These are phyloP conservation scores for Sinocyclocheilus maitianheensis DNA, from an alignment of 2,113 vertebrate species.

Conservation along the genomic window DNA sequence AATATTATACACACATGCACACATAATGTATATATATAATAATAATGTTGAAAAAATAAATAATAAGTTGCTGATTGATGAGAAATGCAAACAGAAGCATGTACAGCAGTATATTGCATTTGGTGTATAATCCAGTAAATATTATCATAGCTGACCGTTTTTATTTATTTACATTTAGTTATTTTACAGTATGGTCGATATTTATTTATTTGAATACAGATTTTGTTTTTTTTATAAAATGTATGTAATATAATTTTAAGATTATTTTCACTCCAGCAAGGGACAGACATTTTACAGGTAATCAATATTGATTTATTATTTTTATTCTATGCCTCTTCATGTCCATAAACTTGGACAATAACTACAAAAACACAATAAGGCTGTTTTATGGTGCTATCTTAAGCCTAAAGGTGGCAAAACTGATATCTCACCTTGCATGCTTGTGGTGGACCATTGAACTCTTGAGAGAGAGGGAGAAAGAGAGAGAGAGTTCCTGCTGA, in stretches of 20 bases:
- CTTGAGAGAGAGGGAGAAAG: background rate
- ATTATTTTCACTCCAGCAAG: background rate
- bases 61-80: too few species aligned
- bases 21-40: too few species aligned
- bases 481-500: conserved; percentile 26
- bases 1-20: too few species aligned
- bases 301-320: background rate
- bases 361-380: background rate
- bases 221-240: background rate
- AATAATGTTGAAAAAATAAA: too few species aligned
- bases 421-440: conserved; percentile 3
- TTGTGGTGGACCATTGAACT: conserved; percentile 15
- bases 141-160: background rate
- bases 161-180: background rate
- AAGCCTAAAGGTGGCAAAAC: background rate
- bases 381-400: background rate
- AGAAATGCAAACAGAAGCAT: too few species aligned
- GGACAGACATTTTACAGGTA: background rate
- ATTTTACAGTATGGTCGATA: background rate
- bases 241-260: background rate
- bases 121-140: background rate
- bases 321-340: background rate
- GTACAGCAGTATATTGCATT: background rate
- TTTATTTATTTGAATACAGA: background rate
- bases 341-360: background rate